These are phyloP conservation scores for Limnephilus rhombicus DNA, from an alignment of 2,888 invertebrate species.

Conservation along the genomic window DNA sequence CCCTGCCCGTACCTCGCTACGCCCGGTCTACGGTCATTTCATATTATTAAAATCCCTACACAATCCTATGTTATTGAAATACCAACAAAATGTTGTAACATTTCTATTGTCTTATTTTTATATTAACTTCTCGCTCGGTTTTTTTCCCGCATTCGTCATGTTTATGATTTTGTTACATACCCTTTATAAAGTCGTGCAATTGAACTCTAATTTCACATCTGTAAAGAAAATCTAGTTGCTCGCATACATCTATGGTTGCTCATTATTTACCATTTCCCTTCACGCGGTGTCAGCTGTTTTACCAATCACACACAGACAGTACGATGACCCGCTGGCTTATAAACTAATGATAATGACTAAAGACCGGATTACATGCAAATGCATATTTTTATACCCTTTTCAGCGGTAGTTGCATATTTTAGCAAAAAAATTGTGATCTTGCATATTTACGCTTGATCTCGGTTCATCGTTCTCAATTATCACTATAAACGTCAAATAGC, in stretches of 20 bases:
- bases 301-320: background rate
- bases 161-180: background rate
- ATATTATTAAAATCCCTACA: background rate
- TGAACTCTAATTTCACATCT: background rate
- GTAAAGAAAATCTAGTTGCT: background rate
- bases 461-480: no score
- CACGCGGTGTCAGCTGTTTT: no score
- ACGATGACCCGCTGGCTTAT: background rate
- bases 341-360: background rate
- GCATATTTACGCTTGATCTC: no score
- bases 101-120: background rate
- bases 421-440: no score
- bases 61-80: background rate
- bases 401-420: no score
- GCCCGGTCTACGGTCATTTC: no score
- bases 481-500: no score
- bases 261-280: background rate
- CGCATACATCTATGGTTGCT: background rate
- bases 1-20: no score
- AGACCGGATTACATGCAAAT: no score
- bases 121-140: background rate
- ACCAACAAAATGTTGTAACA: background rate
- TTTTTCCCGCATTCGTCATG: background rate
- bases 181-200: background rate
- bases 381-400: no score